Conservation (phyloP, 2,888 invertebrate species). For the Cordylochernes scorpioides region DNA sequence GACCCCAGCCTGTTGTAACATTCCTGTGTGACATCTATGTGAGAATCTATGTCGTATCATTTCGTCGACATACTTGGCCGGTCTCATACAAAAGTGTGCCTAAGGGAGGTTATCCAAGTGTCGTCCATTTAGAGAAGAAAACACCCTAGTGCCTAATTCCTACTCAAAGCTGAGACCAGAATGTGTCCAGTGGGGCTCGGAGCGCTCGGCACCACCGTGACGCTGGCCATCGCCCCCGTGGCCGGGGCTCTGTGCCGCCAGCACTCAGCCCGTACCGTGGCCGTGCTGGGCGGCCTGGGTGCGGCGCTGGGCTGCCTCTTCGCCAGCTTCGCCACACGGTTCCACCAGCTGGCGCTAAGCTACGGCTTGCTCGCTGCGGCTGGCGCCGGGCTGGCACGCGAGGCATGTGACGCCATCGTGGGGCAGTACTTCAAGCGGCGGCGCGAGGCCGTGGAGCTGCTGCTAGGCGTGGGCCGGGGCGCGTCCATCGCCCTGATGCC, state of each 20-base stretch:
- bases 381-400: constrained; percentile 56
- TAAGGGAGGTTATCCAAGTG: too few relatives aligned
- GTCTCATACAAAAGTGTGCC: too few relatives aligned
- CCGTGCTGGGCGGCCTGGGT: constrained; percentile 58
- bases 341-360: constrained; percentile 67
- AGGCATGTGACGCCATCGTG: constrained; percentile 63
- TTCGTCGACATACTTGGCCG: too few relatives aligned
- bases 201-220: constrained; percentile 45
- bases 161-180: too few relatives aligned
- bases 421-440: constrained; percentile 64
- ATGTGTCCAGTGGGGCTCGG: constrained; percentile 57
- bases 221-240: constrained; percentile 50
- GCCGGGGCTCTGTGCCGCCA: constrained; percentile 56
- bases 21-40: too few relatives aligned
- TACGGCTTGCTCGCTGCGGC: constrained; percentile 42
- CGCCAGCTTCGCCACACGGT: constrained; percentile 63
- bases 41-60: too few relatives aligned
- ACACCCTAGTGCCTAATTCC: too few relatives aligned
- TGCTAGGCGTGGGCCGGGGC: constrained; percentile 58
- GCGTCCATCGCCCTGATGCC: constrained; percentile 59
- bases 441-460: constrained; percentile 59
- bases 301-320: constrained; percentile 62
- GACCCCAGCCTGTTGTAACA: too few relatives aligned
- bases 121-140: too few relatives aligned
- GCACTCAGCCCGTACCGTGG: constrained; percentile 60